Evolutionary conservation across 2,888 invertebrate species (phyloP), one percentile per base, ranked within the genome.

Genomic region (Carpatolechia fugitivella): DNA sequence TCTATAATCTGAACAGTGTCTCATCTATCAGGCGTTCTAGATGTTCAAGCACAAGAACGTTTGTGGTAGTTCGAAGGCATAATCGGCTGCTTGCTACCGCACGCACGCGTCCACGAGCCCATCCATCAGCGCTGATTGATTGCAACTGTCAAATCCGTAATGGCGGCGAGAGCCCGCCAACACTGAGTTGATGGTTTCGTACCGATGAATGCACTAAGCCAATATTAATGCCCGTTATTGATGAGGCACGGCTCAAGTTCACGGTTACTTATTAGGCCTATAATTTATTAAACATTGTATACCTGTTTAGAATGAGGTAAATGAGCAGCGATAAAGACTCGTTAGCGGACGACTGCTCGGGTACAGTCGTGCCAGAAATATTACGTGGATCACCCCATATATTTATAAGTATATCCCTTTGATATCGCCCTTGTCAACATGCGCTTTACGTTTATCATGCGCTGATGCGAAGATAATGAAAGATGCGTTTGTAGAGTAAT

Each of bases 41-140:
- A 14, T 16, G 16, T 16, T 18, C 18, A 14, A 11, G 20, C 18
- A 33, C 16, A 14, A 33, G 33, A 16, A 33, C 33, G n/a, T 8
- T 18, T 4, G 38, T 36, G 44, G 40, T 41, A 18, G 40, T 41
- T 44, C 13, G n/a, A 29, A 20, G 56, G 49, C 44, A 52, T 52
- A 56, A 52, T 51, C 41, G 54, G 57, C 51, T 53, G 54, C 82
- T 82, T 49, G 54, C 83, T 82, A 81, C 85, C 83, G 79, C 82
- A 79, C 78, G 67, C 74, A 68, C 59, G 59, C 62, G 59, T 64
- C 57, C 74, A 85, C 83, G 76, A 80, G 79, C 79, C 82, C 86
- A 84, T 89, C 81, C 86, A 89, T 90, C 88, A 87, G 76, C 59
- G 57, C 76, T 87, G 89, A 90, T 90, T 86, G 88, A 90, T 89